These are phyloP conservation scores for Oncorhynchus masou DNA, from an alignment of 2,113 vertebrate species.

Conservation along the genomic window DNA sequence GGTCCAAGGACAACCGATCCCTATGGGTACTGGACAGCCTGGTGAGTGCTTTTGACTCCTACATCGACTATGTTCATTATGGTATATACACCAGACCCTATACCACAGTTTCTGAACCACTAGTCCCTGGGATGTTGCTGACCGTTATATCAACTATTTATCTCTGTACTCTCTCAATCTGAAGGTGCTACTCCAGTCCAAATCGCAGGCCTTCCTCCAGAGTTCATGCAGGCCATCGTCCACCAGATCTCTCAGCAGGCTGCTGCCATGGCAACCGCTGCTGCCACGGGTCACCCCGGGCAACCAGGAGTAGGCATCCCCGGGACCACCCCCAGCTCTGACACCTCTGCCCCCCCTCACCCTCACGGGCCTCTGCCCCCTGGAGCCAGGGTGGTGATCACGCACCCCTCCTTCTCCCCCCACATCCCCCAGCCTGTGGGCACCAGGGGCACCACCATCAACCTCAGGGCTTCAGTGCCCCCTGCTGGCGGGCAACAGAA, in stretches of 20 bases:
- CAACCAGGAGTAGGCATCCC: conserved; percentile 2
- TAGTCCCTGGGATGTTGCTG: too few species aligned
- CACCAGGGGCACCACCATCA: conserved; percentile 46
- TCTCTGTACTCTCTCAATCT: background rate
- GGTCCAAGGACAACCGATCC: conserved; percentile 46
- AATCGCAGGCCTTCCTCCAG: conserved; percentile 79
- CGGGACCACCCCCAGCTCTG: conserved; percentile 14
- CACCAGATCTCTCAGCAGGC: conserved; percentile 87
- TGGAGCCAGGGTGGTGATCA: conserved; percentile 80
- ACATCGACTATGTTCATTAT: background rate
- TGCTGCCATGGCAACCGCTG: conserved; percentile 74
- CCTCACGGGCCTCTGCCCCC: conserved; percentile 61
- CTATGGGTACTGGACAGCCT: conserved; percentile 46
- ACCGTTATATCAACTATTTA: too few species aligned
- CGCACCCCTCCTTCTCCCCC: conserved; percentile 72
- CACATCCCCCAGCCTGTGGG: conserved; percentile 58
- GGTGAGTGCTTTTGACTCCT: conserved; percentile 48
- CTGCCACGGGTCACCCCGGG: conserved; percentile 47
- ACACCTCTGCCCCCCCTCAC: background rate
- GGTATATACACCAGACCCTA: too few species aligned
- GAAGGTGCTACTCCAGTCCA: conserved; percentile 72
- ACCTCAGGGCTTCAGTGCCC: conserved; percentile 54
- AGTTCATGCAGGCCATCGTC: conserved; percentile 87
- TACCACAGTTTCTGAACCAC: too few species aligned
- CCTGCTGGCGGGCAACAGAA: conserved; percentile 50